These are phyloP conservation scores for Diplogasteroides magnus DNA, from an alignment of 1,140 invertebrate genomes.

Conservation along the genomic window DNA sequence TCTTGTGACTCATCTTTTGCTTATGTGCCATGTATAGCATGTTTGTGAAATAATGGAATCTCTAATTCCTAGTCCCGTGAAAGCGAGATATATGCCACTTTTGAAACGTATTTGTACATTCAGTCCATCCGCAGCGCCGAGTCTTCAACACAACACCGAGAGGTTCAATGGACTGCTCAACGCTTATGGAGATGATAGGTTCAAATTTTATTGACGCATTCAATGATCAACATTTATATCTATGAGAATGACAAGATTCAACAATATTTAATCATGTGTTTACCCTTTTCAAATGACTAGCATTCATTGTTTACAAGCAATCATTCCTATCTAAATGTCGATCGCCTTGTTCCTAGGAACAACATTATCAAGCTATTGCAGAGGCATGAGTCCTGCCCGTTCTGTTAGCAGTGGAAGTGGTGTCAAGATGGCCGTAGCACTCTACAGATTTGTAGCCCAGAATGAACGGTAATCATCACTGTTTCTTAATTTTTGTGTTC, in stretches of 20 bases:
- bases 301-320: too few species aligned
- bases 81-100: background rate
- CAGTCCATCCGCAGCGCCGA: slow-evolving; percentile 24
- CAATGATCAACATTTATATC: too few species aligned
- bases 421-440: slow-evolving; percentile 22
- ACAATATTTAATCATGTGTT: too few species aligned
- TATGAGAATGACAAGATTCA: too few species aligned
- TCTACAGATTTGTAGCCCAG: slow-evolving; percentile 29
- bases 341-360: slow-evolving; percentile 6
- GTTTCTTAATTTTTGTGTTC: background rate
- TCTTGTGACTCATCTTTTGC: too few species aligned
- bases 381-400: background rate
- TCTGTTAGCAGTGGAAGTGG: background rate
- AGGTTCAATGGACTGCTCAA: slow-evolving; percentile 31
- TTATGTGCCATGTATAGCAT: too few species aligned
- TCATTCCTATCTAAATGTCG: slow-evolving; percentile 9
- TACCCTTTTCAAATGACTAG: too few species aligned
- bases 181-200: slow-evolving; percentile 22
- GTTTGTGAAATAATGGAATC: too few species aligned
- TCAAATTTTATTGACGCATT: too few species aligned
- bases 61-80: too few species aligned
- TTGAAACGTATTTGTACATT: slow-evolving; percentile 2
- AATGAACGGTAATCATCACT: background rate
- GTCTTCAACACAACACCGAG: slow-evolving; percentile 34
- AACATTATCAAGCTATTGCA: background rate